A percentile compares a stretch with the other conserved stretches of the same genome.
Conservation (phyloP, 1,140 invertebrate species). For the Aphaenogaster ashmeadi region DNA sequence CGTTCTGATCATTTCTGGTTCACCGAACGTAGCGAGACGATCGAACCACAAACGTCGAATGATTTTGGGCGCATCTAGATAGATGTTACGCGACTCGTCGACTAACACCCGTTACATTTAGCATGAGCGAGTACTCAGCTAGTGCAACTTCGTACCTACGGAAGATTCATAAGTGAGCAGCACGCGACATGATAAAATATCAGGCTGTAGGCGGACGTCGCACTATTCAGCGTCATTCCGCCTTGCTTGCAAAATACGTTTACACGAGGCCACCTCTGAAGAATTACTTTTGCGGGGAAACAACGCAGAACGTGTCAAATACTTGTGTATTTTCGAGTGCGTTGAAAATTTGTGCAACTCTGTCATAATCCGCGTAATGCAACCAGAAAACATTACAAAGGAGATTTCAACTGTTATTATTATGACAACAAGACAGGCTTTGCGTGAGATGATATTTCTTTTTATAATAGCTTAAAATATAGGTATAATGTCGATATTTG, state of each 20-base stretch:
- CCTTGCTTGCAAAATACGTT: slow-evolving; percentile 55
- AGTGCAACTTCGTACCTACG: slow-evolving; percentile 17
- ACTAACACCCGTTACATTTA: slow-evolving; percentile 53
- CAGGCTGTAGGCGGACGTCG: slow-evolving; percentile 54
- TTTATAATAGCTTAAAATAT: background rate
- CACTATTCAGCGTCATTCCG: slow-evolving; percentile 48
- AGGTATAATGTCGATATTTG: background rate
- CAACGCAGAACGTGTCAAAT: slow-evolving; percentile 37
- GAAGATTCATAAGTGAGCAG: slow-evolving; percentile 83
- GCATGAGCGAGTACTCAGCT: background rate
- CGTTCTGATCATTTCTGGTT: slow-evolving; percentile 62
- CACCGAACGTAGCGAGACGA: slow-evolving; percentile 41
- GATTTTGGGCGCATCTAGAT: slow-evolving; percentile 63
- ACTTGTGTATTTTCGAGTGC: background rate
- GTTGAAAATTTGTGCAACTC: slow-evolving; percentile 15
- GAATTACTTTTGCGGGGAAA: slow-evolving; percentile 67
- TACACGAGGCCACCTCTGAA: slow-evolving; percentile 55
- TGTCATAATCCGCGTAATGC: background rate
- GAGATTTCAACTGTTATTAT: background rate
- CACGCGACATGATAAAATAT: slow-evolving; percentile 82
- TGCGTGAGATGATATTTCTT: background rate
- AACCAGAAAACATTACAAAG: background rate
- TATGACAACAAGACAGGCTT: background rate
- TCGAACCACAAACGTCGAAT: slow-evolving; percentile 35
- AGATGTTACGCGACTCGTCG: slow-evolving; percentile 24